A percentile compares a stretch with the other conserved stretches of the same genome.
Conservation (phyloP, 2,797 vertebrate genomes). For the Danio kyathit region DNA sequence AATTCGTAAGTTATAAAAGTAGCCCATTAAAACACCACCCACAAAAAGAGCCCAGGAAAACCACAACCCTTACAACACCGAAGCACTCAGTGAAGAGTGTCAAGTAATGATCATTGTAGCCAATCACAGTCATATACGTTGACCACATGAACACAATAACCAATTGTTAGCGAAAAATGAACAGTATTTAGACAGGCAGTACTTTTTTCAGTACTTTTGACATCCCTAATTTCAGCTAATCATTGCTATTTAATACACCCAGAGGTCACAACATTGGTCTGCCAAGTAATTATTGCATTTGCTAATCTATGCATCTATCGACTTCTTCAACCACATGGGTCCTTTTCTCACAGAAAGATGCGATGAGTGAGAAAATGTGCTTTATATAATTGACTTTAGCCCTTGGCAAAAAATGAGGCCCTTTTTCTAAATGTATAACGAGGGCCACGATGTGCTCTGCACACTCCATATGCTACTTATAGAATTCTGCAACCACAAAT, state of each 20-base stretch:
- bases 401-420: conserved; percentile 1
- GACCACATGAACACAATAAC: no score
- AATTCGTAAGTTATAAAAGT: no score
- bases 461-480: conserved; percentile 30
- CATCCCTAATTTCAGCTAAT: background rate
- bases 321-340: background rate
- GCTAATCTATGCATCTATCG: background rate
- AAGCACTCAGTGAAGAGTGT: no score
- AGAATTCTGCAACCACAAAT: conserved; percentile 8
- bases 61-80: no score
- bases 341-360: background rate
- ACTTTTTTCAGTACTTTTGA: no score
- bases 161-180: no score
- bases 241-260: background rate
- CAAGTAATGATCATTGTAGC: no score
- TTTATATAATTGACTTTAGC: conserved; percentile 31
- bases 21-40: no score
- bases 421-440: conserved; percentile 11
- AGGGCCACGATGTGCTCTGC: background rate
- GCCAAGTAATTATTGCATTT: conserved; percentile 14
- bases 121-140: no score
- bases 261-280: background rate
- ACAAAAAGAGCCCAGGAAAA: no score
- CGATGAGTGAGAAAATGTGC: background rate
- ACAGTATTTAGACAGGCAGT: no score